Evolutionary conservation across 2,888 invertebrate genomes (phyloP).

Genomic region (Thecophora atra): DNA sequence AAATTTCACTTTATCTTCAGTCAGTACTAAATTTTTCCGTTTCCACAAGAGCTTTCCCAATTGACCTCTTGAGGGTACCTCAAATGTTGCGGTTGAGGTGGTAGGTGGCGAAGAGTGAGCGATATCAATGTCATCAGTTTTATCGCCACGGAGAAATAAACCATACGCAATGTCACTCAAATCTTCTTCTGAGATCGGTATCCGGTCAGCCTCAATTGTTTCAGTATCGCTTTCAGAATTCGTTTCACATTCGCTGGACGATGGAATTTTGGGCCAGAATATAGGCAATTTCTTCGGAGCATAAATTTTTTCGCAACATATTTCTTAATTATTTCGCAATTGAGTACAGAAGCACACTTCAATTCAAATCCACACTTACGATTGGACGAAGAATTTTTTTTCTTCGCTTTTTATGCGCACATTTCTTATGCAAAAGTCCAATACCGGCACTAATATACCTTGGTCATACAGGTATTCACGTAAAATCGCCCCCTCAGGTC

Average conservation of each 20-base stretch:
- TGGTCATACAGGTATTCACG: no score
- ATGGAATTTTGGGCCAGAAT: slow-evolving; percentile 15
- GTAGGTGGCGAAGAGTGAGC: background rate
- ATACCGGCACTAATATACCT: no score
- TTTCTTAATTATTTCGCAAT: background rate
- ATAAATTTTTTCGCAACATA: slow-evolving; percentile 7
- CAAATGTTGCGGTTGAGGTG: slow-evolving; percentile 1
- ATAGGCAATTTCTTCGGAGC: slow-evolving; percentile 7
- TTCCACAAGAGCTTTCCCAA: slow-evolving; percentile 8
- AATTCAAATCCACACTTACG: no score
- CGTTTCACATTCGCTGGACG: background rate
- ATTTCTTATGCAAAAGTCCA: no score
- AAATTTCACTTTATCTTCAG: background rate
- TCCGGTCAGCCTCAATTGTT: no score
- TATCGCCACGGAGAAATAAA: background rate
- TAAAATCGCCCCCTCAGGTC: no score
- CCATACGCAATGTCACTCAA: background rate
- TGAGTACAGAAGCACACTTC: no score
- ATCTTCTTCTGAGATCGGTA: background rate
- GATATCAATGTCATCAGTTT: background rate
- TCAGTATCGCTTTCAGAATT: background rate
- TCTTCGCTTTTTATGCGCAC: no score
- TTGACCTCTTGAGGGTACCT: background rate
- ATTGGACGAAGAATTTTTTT: no score
- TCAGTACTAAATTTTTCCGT: background rate